phyloP scores from a whole-genome alignment of 2,888 invertebrate species.

The Plusia festucae region DNA sequence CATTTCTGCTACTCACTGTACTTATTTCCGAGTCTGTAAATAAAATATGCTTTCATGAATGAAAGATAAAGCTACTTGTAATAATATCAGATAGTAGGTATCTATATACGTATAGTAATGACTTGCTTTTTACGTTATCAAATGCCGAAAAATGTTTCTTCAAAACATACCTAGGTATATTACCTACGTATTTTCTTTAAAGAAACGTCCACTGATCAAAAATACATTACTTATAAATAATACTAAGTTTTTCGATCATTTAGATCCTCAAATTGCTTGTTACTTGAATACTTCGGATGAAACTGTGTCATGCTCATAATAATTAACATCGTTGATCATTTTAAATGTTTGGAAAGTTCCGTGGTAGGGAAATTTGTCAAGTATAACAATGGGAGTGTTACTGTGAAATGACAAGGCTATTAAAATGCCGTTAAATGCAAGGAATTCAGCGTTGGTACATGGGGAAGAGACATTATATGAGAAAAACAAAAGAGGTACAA shows the following conservation, averaged over 20 bases:
- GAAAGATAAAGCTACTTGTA: background rate
- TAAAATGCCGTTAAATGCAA: no score
- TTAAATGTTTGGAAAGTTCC: constrained; percentile 6
- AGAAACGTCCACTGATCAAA: no score
- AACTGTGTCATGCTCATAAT: constrained; percentile 29
- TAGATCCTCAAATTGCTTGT: constrained; percentile 16
- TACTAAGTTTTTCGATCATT: no score
- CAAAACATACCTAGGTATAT: no score
- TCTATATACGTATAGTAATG: background rate
- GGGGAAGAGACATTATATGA: no score
- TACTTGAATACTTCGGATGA: constrained; percentile 6
- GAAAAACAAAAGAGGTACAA: no score
- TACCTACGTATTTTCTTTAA: no score
- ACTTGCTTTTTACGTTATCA: background rate
- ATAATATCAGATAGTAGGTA: no score
- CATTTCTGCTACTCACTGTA: background rate
- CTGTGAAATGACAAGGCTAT: no score
- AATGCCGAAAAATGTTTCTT: no score
- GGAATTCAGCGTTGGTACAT: no score
- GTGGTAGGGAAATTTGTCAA: background rate
- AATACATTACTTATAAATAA: no score
- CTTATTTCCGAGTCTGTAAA: background rate
- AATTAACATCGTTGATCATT: constrained; percentile 13
- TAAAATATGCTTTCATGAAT: background rate
- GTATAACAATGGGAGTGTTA: background rate